phyloP scores from a whole-genome alignment of 2,797 vertebrate genomes.

The Mallotus villosus region DNA sequence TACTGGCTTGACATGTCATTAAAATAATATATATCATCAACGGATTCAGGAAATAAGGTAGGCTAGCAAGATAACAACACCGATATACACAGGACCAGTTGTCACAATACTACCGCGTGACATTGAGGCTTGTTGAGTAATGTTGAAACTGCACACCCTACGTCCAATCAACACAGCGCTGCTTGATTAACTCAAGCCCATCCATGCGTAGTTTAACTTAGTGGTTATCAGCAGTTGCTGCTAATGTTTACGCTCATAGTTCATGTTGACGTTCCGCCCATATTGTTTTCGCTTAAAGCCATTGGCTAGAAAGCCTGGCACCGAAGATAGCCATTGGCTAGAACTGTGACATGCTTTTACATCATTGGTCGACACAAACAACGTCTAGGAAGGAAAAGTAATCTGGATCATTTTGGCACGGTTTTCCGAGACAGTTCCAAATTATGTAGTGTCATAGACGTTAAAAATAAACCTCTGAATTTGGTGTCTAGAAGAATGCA shows the following conservation, averaged over 20 bases:
- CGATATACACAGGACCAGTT: conserved; percentile 51
- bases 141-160: neutral
- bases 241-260: neutral
- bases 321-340: neutral
- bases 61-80: conserved; percentile 39
- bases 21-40: neutral
- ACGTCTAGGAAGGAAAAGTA: too few species aligned
- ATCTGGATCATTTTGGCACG: too few species aligned
- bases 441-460: too few species aligned
- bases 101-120: conserved; percentile 76
- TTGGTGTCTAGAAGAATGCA: too few species aligned
- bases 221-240: neutral
- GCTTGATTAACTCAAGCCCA: neutral
- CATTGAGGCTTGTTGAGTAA: conserved; percentile 36
- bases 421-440: too few species aligned
- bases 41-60: conserved; percentile 3
- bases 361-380: neutral
- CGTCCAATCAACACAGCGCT: fast-evolving
- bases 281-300: neutral
- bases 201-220: conserved; percentile 14
- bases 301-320: neutral
- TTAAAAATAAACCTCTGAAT: too few species aligned
- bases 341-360: neutral
- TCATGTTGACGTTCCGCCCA: neutral
- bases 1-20: neutral